Conservation (phyloP, 2,888 invertebrate genomes). For the Pogonocherus hispidulus region DNA sequence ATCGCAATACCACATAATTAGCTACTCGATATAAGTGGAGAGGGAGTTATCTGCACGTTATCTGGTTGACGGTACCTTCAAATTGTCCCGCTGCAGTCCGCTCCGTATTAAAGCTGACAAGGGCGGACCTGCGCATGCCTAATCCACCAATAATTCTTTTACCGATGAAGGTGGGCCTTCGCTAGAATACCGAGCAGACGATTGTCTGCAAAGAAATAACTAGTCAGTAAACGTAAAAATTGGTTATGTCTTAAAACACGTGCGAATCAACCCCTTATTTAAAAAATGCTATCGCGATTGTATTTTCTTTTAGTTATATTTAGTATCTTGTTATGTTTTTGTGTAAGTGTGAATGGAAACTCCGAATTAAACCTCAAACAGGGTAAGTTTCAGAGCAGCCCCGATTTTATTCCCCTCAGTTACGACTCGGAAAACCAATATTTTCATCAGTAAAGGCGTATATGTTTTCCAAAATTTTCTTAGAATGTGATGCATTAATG, state of each 20-base stretch:
- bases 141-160: conserved; percentile 44
- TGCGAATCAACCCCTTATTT: conserved; percentile 50
- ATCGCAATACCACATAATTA: background rate
- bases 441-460: conserved; percentile 12
- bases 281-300: conserved; percentile 58
- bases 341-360: conserved; percentile 58
- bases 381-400: conserved; percentile 55
- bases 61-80: too few species aligned
- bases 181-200: conserved; percentile 54
- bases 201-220: conserved; percentile 57
- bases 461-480: background rate
- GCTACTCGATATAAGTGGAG: too few species aligned
- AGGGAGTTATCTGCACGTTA: too few species aligned
- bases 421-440: background rate
- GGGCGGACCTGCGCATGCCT: conserved; percentile 60
- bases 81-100: conserved; percentile 52
- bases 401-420: background rate
- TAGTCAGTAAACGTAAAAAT: conserved; percentile 54
- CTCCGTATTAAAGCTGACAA: conserved; percentile 48
- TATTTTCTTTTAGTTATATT: conserved; percentile 54
- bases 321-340: conserved; percentile 60
- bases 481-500: background rate
- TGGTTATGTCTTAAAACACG: conserved; percentile 63
- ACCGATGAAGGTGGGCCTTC: conserved; percentile 57
- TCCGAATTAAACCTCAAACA: conserved; percentile 56